phyloP scores from a whole-genome alignment of 2,113 vertebrate species.

The Prochilodus magdalenae region DNA sequence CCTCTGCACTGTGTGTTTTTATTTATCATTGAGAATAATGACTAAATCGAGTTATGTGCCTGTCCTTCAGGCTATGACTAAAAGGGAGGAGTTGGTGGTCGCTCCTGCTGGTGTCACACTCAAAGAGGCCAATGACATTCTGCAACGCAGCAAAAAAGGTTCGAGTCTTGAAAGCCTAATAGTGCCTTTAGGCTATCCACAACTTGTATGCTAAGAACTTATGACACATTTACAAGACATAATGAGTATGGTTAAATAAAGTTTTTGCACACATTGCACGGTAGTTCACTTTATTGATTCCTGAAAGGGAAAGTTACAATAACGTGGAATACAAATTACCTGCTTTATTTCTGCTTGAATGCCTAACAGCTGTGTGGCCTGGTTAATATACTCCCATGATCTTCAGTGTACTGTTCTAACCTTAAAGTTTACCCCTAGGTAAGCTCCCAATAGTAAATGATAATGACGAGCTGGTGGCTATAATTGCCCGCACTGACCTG shows the following conservation, averaged over 20 bases:
- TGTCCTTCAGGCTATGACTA: conserved; percentile 86
- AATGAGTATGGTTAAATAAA: neutral
- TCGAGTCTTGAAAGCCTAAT: neutral
- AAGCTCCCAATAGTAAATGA: conserved; percentile 93
- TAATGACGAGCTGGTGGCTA: conserved; percentile 87
- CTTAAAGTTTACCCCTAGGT: conserved; percentile 66
- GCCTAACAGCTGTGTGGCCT: neutral
- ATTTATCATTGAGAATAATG: neutral
- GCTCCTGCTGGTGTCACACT: conserved; percentile 89
- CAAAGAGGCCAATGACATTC: conserved; percentile 91
- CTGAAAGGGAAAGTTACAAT: neutral
- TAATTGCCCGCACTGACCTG: conserved; percentile 90
- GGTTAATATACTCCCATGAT: neutral
- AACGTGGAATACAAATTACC: too few relatives aligned
- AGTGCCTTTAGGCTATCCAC: neutral
- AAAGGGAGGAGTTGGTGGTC: conserved; percentile 87
- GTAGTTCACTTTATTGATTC: neutral
- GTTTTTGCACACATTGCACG: neutral
- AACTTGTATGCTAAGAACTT: too few relatives aligned
- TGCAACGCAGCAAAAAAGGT: conserved; percentile 95
- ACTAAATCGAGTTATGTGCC: neutral
- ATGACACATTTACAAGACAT: too few relatives aligned
- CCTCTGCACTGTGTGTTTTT: too few relatives aligned
- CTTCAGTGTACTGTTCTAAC: neutral
- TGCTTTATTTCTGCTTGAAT: neutral